A percentile compares a stretch with the other conserved stretches of the same genome.
Conservation (phyloP, 2,797 vertebrate species). For the Enteromius radiatus region DNA sequence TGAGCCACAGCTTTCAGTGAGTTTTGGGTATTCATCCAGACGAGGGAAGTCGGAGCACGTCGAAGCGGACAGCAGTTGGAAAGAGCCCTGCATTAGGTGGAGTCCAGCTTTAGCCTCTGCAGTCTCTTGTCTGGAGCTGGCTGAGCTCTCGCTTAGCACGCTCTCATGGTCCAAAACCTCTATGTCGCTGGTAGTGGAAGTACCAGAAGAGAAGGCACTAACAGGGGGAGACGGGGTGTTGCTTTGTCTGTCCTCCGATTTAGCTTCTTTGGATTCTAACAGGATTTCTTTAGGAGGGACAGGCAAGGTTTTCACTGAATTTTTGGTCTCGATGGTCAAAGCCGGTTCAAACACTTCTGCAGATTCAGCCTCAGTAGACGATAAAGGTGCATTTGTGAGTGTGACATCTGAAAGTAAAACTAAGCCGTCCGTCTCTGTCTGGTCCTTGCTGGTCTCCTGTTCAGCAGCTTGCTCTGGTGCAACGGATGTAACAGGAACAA, state of each 20-base stretch:
- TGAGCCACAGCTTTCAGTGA: constrained; percentile 93
- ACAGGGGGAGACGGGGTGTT: constrained; percentile 95
- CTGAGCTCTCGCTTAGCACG: constrained; percentile 97
- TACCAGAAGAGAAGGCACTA: constrained; percentile 96
- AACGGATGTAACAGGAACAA: constrained; percentile 55
- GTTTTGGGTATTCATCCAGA: constrained; percentile 93
- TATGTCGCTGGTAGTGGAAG: constrained; percentile 97
- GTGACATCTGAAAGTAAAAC: constrained; percentile 47
- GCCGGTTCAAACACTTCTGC: constrained; percentile 55
- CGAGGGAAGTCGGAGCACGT: constrained; percentile 88
- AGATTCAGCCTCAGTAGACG: constrained; percentile 48
- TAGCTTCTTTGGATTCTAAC: constrained; percentile 87
- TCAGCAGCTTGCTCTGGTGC: constrained; percentile 54
- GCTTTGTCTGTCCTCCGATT: constrained; percentile 92
- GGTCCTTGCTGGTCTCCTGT: constrained; percentile 30
- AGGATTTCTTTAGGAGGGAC: constrained; percentile 79
- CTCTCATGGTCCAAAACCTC: constrained; percentile 98
- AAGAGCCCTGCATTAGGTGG: constrained; percentile 95
- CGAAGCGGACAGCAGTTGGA: constrained; percentile 94
- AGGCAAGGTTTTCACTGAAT: constrained; percentile 65
- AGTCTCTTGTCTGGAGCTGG: constrained; percentile 92
- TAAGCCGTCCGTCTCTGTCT: constrained; percentile 54
- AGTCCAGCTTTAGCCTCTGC: constrained; percentile 89
- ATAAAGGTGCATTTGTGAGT: constrained; percentile 57
- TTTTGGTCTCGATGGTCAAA: constrained; percentile 55